These are phyloP conservation scores for Musca domestica DNA, from an alignment of 1,140 invertebrate species.

Conservation along the genomic window DNA sequence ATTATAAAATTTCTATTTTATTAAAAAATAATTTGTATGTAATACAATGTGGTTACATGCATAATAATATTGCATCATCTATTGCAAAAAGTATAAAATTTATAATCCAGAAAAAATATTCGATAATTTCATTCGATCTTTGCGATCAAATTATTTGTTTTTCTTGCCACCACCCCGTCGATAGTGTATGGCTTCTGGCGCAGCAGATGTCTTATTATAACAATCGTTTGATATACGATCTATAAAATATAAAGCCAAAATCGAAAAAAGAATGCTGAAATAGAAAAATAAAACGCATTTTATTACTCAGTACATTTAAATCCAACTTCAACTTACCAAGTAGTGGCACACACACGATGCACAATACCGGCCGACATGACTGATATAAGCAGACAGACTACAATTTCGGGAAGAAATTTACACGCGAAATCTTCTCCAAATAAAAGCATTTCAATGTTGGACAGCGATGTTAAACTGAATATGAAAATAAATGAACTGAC, in stretches of 20 bases:
- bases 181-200: constrained; percentile 24
- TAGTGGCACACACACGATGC: constrained; percentile 53
- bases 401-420: constrained; percentile 49
- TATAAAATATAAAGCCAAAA: constrained; percentile 47
- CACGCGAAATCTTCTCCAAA: constrained; percentile 51
- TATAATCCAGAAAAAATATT: background rate
- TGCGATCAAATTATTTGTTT: constrained; percentile 22
- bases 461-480: constrained; percentile 45
- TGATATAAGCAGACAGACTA: constrained; percentile 44
- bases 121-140: background rate
- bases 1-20: no score
- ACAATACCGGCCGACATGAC: constrained; percentile 42
- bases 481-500: constrained; percentile 36
- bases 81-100: background rate
- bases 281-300: background rate
- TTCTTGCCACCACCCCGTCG: constrained; percentile 24
- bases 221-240: constrained; percentile 50
- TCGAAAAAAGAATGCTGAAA: constrained; percentile 45
- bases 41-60: background rate
- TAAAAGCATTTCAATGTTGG: constrained; percentile 46
- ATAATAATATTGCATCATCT: background rate
- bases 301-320: background rate
- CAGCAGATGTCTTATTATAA: constrained; percentile 33
- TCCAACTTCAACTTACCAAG: constrained; percentile 34
- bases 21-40: background rate